Percentiles rank a stretch among this genome's conserved stretches.
Evolutionary conservation across 1,140 invertebrate genomes (phyloP).

Genomic region (Drosophila azteca): DNA sequence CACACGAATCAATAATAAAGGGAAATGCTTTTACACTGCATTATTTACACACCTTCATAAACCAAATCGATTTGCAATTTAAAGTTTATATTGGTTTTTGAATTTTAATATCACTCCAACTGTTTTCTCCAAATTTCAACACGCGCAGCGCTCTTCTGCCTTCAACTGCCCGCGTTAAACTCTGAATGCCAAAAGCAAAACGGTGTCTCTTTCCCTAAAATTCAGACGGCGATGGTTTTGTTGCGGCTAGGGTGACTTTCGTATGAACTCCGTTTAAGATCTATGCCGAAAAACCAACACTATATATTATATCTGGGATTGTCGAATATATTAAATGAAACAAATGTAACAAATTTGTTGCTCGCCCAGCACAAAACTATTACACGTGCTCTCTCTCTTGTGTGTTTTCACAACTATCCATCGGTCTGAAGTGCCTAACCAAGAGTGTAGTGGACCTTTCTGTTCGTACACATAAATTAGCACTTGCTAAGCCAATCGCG

Average conservation of each 20-base stretch:
- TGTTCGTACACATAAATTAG: constrained; percentile 70
- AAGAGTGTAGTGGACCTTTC: constrained; percentile 58
- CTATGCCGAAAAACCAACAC: too few species aligned
- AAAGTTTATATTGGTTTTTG: constrained; percentile 24
- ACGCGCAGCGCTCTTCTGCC: constrained; percentile 48
- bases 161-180: constrained; percentile 72
- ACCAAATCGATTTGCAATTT: constrained; percentile 23
- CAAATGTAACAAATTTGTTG: background rate
- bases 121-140: constrained; percentile 52
- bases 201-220: constrained; percentile 17
- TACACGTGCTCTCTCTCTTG: background rate
- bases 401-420: background rate
- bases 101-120: constrained; percentile 53
- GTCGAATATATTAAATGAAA: too few species aligned
- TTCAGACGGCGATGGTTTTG: constrained; percentile 42
- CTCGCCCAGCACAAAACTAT: background rate
- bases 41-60: constrained; percentile 66
- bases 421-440: constrained; percentile 28
- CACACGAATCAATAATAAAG: background rate
- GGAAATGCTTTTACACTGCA: background rate
- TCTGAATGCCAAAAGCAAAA: constrained; percentile 74
- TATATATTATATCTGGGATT: too few species aligned
- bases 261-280: constrained; percentile 14
- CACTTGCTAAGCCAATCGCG: constrained; percentile 67
- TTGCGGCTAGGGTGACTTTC: constrained; percentile 10